A percentile compares a stretch with the other conserved stretches of the same genome.
phyloP scores from a whole-genome alignment of 2,113 vertebrate species.

The Muntiacus reevesi region DNA sequence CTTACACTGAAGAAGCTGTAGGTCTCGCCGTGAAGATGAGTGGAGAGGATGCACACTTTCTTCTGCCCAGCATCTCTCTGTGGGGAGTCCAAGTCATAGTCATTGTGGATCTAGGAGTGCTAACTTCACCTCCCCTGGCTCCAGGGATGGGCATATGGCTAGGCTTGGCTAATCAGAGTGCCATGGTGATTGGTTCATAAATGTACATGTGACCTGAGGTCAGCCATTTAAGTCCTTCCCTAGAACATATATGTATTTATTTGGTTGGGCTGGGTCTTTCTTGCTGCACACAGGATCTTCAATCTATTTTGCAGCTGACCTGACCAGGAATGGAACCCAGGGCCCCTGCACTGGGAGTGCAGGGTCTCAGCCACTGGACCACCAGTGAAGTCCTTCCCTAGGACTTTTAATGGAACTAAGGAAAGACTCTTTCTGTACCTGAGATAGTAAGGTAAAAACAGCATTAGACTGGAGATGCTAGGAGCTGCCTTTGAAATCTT shows the following conservation, averaged over 20 bases:
- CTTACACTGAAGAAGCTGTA: not conserved
- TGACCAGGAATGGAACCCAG: not conserved
- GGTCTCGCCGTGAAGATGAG: not conserved
- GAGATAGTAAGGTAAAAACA: not conserved
- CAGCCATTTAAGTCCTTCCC: not conserved
- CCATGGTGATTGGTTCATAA: not conserved
- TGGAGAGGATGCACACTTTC: not conserved
- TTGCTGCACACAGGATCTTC: not conserved
- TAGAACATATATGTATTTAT: not conserved
- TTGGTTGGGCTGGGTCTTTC: not conserved
- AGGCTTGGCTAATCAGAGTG: not conserved
- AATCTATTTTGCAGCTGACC: not conserved
- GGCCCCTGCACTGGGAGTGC: not conserved
- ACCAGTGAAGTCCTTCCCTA: not conserved
- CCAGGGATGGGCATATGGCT: not conserved
- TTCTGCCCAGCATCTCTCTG: not conserved
- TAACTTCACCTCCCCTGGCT: not conserved
- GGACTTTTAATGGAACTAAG: not conserved
- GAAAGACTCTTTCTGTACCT: not conserved
- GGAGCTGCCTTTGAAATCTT: not conserved
- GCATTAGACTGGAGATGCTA: not conserved
- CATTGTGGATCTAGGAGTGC: not conserved
- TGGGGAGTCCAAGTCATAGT: not conserved
- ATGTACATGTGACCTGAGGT: not conserved
- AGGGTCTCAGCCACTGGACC: not conserved